Evolutionary conservation across 2,888 invertebrate species (phyloP).

Genomic region (Phragmatobia fuliginosa): DNA sequence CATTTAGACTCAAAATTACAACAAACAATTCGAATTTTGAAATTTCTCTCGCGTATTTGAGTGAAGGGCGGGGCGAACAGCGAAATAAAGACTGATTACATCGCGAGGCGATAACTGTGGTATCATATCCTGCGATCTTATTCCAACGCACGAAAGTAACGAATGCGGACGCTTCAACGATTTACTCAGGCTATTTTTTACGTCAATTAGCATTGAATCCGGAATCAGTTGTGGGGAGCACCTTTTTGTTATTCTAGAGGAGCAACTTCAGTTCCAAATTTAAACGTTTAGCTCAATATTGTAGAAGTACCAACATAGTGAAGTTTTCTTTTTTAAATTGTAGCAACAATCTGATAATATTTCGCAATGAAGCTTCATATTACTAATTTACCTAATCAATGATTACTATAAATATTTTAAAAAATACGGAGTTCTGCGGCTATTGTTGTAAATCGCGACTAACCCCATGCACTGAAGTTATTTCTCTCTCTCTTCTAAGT

Average conservation of each 20-base stretch:
- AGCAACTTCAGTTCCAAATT: slow-evolving; percentile 9
- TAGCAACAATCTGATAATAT: no score
- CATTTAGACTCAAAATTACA: slow-evolving; percentile 7
- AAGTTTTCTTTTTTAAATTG: background rate
- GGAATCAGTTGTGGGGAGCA: slow-evolving; percentile 45
- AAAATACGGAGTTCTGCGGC: no score
- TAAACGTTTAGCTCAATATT: background rate
- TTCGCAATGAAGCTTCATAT: no score
- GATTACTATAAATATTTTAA: no score
- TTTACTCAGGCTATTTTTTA: slow-evolving; percentile 67
- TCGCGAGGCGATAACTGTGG: slow-evolving; percentile 56
- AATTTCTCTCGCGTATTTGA: slow-evolving; percentile 48
- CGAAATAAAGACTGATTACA: slow-evolving; percentile 56
- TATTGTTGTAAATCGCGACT: no score
- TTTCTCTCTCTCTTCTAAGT: no score
- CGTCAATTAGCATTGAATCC: slow-evolving; percentile 65
- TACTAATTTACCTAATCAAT: no score
- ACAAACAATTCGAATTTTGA: slow-evolving; percentile 33
- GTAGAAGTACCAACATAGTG: background rate
- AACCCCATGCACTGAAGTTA: no score
- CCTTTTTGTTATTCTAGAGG: slow-evolving; percentile 40
- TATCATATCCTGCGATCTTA: slow-evolving; percentile 63
- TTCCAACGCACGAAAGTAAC: slow-evolving; percentile 57
- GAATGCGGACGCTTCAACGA: slow-evolving; percentile 65
- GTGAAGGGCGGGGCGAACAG: slow-evolving; percentile 44